Evolutionary conservation across 2,113 vertebrate genomes (phyloP), one percentile per base, ranked within the genome.

Genomic region (Melanerpes formicivorus): DNA sequence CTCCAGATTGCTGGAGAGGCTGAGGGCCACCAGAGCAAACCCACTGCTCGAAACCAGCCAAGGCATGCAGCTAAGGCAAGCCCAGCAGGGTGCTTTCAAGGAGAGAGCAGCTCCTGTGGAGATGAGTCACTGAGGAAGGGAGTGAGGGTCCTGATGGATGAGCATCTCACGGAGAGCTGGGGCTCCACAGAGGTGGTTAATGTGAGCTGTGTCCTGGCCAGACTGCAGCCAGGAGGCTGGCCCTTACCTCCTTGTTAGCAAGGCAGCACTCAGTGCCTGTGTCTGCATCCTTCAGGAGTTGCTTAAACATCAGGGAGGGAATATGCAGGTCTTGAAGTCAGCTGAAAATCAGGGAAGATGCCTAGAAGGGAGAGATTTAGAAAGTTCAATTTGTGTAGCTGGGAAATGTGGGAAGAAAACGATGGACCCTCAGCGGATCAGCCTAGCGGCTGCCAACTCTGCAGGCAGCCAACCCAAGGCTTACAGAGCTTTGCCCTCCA

Each of bases 181-280:
- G 5, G 79, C 3, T 0, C 2, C 0, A 3, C 6, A 32, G 46
- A 75, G 80, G 12, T 8, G 48, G 48, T 5, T 8, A 16, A 32
- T 6, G 58, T 26, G 18, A 54, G 4, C 42, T 12, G 27, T 14
- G 56, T 6, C 44, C 42, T 7, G 1, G 27, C 80, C 80, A 8
- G 5, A 6, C 42, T 11, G 58, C 34, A 44, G 66, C 64, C 19
- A 65, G 40, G 18, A 79, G 34, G 37, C 6, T 12, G 88, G 54
- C n/a, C 90, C 92, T 93, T 86, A 96, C 93, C 94, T 93, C 93
- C 72, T 52, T 2, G 75, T 62, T 21, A 87, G 91, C 58, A 19
- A 83, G 79, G 46, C 79, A 88, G 82, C 90, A 58, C 64, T 1
- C 50, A 9, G 4, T 5, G 37, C 64, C 92, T 13, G 44, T 2